A percentile compares a stretch with the other conserved stretches of the same genome.
Evolutionary conservation across 2,113 vertebrate genomes (phyloP).

Genomic region (Centropus unirufus): DNA sequence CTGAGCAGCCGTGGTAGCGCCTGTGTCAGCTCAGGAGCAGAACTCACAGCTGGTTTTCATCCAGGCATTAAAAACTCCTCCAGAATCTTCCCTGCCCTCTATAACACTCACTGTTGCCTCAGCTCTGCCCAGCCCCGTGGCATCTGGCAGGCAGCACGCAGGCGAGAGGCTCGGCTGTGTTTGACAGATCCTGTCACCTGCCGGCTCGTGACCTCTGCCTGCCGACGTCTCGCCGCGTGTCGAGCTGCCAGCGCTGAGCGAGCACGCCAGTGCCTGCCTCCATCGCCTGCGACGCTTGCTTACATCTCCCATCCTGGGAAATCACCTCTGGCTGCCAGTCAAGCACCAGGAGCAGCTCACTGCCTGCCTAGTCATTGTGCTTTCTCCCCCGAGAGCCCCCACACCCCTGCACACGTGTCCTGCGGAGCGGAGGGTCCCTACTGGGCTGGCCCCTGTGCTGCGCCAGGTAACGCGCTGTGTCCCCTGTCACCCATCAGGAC

Average conservation of each 20-base stretch:
- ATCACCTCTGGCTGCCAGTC: not conserved
- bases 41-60: not conserved
- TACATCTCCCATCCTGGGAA: not conserved
- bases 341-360: not conserved
- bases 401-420: rapidly evolving
- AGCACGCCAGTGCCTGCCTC: not conserved
- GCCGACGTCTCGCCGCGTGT: rapidly evolving
- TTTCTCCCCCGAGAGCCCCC: not conserved
- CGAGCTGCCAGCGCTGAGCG: not conserved
- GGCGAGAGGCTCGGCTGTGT: not conserved
- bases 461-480: not conserved
- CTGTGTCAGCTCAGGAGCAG: not conserved
- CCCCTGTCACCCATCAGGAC: too few species aligned
- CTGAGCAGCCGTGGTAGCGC: not conserved
- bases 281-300: not conserved
- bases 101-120: not conserved
- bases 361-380: not conserved
- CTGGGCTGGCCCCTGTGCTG: rapidly evolving
- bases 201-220: not conserved
- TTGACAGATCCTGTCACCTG: slow-evolving; percentile 15
- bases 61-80: not conserved
- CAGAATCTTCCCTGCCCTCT: not conserved
- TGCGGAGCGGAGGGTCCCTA: not conserved
- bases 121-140: not conserved
- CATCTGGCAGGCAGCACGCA: not conserved